Evolutionary conservation across 2,113 vertebrate genomes (phyloP), one percentile per base, ranked within the genome.

Genomic region (Spea bombifrons): DNA sequence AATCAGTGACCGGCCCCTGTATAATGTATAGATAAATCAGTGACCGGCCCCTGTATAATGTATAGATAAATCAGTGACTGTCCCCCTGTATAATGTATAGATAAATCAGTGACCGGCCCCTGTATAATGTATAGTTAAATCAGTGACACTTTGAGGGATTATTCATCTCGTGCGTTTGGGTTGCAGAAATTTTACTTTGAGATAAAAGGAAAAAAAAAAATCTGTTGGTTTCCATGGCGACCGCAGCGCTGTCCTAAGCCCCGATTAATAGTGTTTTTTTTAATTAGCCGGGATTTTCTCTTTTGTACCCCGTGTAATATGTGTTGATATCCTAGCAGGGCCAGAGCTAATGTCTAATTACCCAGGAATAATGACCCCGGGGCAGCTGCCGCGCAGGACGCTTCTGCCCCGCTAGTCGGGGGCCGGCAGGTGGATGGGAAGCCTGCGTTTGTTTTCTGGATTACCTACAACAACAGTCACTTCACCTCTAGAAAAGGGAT

Each of bases 201-300:
- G 44, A 47, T 13, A 47, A 57, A 55, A 57, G 30, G 44, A 72
- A 72, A 72, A 72, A 55, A 44, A 57, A 72, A 55, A 55, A 72
- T 72, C 13, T 12, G 17, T 8, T 44, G 43, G 70, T 72, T 57
- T 55, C 70, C 52, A 17, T 10, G 53, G 70, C 57, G 50, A 72
- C 50, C 8, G 13, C 49, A 71, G 70, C 30, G 5, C 67, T 7
- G 5, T 44, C 17, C 50, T 57, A 53, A 72, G 52, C 70, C 9
- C 8, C 1, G 17, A 5, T 57, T 68, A 48, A 47, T 68, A 47
- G 7, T 44, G 45, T 8, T 17, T 66, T 66, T 30, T 43, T 53
- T 71, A 53, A 71, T 47, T 50, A 71, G 49, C 69, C 3, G 7
- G 50, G 49, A 71, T 71, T 71, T 7, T 72, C n/a, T 43, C 17